phyloP scores from a whole-genome alignment of 1,140 invertebrate species.

The Cotesia vestalis region DNA sequence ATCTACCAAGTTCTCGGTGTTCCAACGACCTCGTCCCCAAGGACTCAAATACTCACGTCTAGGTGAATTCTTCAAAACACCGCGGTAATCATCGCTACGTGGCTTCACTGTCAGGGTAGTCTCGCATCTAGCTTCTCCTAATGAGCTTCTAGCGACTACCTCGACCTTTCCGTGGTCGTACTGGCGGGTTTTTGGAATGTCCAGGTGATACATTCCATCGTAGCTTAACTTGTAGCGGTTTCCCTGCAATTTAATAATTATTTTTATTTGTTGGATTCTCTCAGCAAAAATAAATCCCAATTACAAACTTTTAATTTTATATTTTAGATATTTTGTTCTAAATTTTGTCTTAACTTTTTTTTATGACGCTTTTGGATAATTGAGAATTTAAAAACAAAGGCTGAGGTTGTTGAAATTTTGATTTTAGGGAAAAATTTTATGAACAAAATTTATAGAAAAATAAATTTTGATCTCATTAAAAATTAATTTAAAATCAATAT shows the following conservation, averaged over 20 bases:
- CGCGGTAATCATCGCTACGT: conserved; percentile 92
- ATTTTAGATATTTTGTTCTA: too few species aligned
- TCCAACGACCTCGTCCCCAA: conserved; percentile 32
- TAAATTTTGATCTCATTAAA: too few species aligned
- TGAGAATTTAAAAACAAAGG: neutral
- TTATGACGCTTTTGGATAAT: conserved; percentile 3
- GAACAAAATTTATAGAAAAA: too few species aligned
- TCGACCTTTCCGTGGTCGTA: conserved; percentile 95
- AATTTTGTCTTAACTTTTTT: too few species aligned
- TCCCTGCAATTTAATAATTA: conserved; percentile 70
- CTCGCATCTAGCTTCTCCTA: conserved; percentile 88
- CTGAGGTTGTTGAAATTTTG: too few species aligned
- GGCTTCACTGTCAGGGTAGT: conserved; percentile 92
- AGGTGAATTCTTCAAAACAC: conserved; percentile 93
- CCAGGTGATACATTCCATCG: conserved; percentile 97
- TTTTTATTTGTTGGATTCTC: too few species aligned
- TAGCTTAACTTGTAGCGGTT: conserved; percentile 94
- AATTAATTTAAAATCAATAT: too few species aligned
- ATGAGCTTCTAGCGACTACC: conserved; percentile 91
- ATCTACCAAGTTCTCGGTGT: conserved; percentile 35
- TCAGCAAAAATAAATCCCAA: neutral
- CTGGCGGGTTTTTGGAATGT: conserved; percentile 95
- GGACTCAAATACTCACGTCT: conserved; percentile 81
- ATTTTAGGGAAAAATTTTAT: too few species aligned
- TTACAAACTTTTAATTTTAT: too few species aligned